Evolutionary conservation across 2,888 invertebrate genomes (phyloP), one percentile per base, ranked within the genome.

Genomic region (Trachelus iudaicus): DNA sequence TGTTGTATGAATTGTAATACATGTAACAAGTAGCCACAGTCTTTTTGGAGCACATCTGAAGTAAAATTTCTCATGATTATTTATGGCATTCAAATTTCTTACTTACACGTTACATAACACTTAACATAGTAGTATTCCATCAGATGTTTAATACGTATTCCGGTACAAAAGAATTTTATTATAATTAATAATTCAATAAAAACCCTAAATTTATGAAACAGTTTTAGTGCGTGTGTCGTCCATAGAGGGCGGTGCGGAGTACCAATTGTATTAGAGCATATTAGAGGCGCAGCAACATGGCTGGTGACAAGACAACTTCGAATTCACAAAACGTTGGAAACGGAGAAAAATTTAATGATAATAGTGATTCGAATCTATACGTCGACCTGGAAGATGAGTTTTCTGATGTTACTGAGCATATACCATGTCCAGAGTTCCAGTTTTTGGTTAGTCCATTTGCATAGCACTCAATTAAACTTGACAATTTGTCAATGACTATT

Each of bases 391-490:
- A 89, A 69, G 87, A 89, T 33, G 89, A 87, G 9, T 83, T 84
- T 75, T 78, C 80, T 6, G 86, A 88, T n/a, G 78, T 80, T 1
- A 75, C 84, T 30, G 87, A 89, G 74, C 84, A 85, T 69, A 79
- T 86, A 13, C 83, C 87, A 9, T 87, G 86, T 75, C 86, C 88
- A 0, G 89, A 90, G 80, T 90, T 90, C 83, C 85, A 89, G 79
- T 90, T 90, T 77, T 80, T 87, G 76, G 90, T 87, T 82, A 89
- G 87, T 83, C 69, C 37, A 2, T 9, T n/a, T 31, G 4, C 13
- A 71, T 34, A 31, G 31, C 23, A 69, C 11, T 69, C 33, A 71
- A 31, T 12, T 33, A 71, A 31, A 31, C 56, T 56, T 71, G 71
- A 9, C 71, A 71, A 71, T 23, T 30, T 56, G 9, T 23, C 56